Base-by-base conservation (phyloP, 2,888 invertebrate genomes). In the Ennomos quercinarius region DNA sequence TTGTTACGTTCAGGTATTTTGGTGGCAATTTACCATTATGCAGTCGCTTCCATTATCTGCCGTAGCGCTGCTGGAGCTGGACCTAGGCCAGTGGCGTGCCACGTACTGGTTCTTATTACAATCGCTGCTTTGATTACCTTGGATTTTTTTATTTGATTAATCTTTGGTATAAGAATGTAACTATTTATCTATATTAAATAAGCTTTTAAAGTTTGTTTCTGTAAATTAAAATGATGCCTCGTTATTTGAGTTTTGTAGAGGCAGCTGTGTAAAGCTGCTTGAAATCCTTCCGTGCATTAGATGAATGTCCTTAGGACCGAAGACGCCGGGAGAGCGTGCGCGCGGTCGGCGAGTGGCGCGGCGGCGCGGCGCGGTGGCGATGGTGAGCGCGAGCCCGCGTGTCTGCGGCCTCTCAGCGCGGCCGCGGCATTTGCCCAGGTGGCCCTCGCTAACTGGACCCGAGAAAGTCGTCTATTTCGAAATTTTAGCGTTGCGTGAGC, bases 381-480 rank as follows among this genome's bases (percentile, higher is more conserved):
- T 70, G 60, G 78, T 73, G 70, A 35, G 43, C 45, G 40, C 39
- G 46, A 40, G 53, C 44, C 43, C 55, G 60, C 68, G 60, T 71
- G 75, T 75, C 73, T 71, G 65, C 72, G 63, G 80, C 74, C 74
- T 74, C 75, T 74, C 78, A 70, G 66, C 76, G 73, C 73, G 69
- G 64, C 68, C 71, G 74, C 76, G 78, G 71, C 75, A 74, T 81
- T 85, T 79, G 82, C 81, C 81, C 81, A 85, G 78, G 78, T 82
- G 77, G 74, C 74, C 76, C 82, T 80, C 84, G 83, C 84, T 83
- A 83, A 83, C 82, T 88, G 85, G 83, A 82, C 80, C 81, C 83
- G 85, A 85, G 89, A 90, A 88, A 89, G 90, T 87, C 79, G 81
- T 88, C 86, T 87, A 89, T 91, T 89, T 90, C 83, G 87, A 90